Base-by-base conservation (phyloP, 1,140 invertebrate genomes). In the Reticulitermes speratus region DNA sequence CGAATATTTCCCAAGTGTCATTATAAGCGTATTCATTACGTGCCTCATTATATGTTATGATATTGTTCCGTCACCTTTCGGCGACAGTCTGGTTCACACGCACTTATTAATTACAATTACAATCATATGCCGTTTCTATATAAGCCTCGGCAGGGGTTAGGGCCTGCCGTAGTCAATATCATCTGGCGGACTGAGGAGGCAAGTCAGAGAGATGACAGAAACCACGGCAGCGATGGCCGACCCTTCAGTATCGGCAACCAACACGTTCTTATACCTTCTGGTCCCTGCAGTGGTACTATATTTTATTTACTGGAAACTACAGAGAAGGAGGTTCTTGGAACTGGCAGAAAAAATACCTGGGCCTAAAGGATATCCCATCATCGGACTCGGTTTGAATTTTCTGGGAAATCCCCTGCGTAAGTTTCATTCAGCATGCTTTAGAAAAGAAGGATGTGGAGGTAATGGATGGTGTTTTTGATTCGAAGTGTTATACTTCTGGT, bases 291-390 rank as follows among this genome's bases (percentile, higher is more conserved):
- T 95, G 16, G 89, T 94, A 0, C 91, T 96, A 19, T 96, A 93
- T 91, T 95, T 94, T 89, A 91, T 94, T 44, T 96, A 96, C 90
- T 96, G 95, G 93, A 93, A 93, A 65, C 90, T 96, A 86, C 95
- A 94, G 0, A 92, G 95, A 38, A 91, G 93, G 38, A 94, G 94
- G 87, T 90, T 96, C 90, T 91, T 95, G 85, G 94, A 96, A 89
- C 90, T 96, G 65, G 95, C 94, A 0, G 93, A 93, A 6, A 94
- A 94, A 88, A 88, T 97, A 44, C 94, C 94, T 8, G 96, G 96
- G 88, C 95, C 95, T 0, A 88, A 90, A 8, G 95, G 95, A 19
- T 90, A 93, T 12, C 96, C 96, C 0, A 85, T 96, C 0, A 87
- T 96, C 55, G 96, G 96, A 87, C 96, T 87, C 93, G 95, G 25